Percentiles rank a stretch among this genome's conserved stretches.
phyloP scores from a whole-genome alignment of 2,888 invertebrate species.

The Troides aeacus region DNA sequence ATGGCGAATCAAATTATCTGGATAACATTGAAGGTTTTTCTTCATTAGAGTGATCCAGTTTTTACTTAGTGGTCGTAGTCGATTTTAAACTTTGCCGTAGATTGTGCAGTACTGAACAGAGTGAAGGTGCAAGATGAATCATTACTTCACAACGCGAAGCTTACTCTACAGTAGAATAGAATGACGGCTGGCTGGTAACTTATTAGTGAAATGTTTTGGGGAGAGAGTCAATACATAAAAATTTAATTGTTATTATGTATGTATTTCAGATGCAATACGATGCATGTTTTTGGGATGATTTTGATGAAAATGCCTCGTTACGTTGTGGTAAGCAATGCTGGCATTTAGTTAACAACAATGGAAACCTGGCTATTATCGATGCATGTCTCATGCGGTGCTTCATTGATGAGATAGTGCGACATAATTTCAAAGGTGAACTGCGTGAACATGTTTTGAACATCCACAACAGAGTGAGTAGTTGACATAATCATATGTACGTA shows the following conservation, averaged over 20 bases:
- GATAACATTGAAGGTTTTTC: no score
- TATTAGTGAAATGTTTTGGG: not conserved
- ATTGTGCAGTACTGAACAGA: no score
- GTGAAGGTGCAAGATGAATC: no score
- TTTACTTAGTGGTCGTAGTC: no score
- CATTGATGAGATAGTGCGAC: slow-evolving; percentile 17
- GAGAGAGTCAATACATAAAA: no score
- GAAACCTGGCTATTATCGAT: slow-evolving; percentile 8
- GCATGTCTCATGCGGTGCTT: slow-evolving; percentile 22
- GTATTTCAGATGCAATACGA: slow-evolving; percentile 18
- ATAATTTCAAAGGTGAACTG: slow-evolving; percentile 17
- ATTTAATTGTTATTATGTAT: not conserved
- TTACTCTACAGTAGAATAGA: no score
- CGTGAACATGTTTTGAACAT: slow-evolving; percentile 15
- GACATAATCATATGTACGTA: not conserved
- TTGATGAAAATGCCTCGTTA: slow-evolving; percentile 1
- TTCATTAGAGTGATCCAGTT: no score
- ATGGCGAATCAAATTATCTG: no score
- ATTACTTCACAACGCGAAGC: no score
- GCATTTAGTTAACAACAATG: slow-evolving; percentile 20
- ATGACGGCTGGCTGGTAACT: not conserved
- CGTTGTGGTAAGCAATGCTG: slow-evolving; percentile 19
- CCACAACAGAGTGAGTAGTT: slow-evolving; percentile 10
- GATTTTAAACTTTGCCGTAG: no score
- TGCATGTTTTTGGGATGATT: slow-evolving; percentile 23